Evolutionary conservation across 2,888 invertebrate genomes (phyloP), one percentile per base, ranked within the genome.

Genomic region (Lepidochrysops patricia): DNA sequence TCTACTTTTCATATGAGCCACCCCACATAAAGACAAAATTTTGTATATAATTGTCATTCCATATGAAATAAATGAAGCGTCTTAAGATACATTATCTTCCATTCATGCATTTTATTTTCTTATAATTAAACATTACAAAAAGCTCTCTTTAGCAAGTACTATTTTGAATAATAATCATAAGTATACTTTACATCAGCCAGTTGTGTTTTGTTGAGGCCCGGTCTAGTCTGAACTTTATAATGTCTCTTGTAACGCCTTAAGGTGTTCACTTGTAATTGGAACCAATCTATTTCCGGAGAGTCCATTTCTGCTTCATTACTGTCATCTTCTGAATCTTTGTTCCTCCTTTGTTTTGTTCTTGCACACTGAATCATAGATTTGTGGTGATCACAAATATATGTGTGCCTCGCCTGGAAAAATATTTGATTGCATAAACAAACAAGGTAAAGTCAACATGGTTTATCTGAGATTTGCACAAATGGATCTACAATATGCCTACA

Each of bases 341-440:
- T 93, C 70, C 97, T 91, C 68, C 89, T 78, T 63, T 97, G 94
- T 79, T 97, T 97, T 13, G 95, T 95, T 68, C 98, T 92, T n/a
- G 97, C 97, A 80, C 96, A 96, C 80, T 98, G 98, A 70, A 98
- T 98, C 75, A 98, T 95, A 78, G 94, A 94, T 86, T 98, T 98
- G 84, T 98, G 98, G 76, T 94, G 94, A 79, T 98, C 98, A 86
- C 98, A 98, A 73, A 98, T 98, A 80, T 98, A 98, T 71, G 96
- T 97, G 79, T 98, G 98, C 70, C 95, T 93, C 37, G 96, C 97
- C 97, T 97, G 82, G 54, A 79, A 81, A 2, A 4, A 43, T 6
- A 15, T 15, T 15, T 13, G n/a, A 37, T 1, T 15, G 0, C 1
- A 43, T 25, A 13, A 57, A 37, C 6, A 27, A 54, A 54, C 15